phyloP scores from a whole-genome alignment of 2,113 vertebrate genomes.

The Anguilla japonica region DNA sequence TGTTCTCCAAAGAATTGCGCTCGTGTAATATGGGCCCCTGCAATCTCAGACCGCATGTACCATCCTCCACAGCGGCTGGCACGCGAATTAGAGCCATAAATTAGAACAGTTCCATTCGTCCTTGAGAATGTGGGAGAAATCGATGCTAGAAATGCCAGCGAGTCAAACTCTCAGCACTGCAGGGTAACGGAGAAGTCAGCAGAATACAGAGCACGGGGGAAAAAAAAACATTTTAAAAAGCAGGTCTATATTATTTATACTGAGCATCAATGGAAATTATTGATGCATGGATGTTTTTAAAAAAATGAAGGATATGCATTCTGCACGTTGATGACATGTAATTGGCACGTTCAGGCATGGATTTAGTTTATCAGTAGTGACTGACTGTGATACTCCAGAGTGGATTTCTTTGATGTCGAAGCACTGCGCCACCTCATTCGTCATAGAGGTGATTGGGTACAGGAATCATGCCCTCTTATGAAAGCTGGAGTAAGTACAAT shows the following conservation, averaged over 20 bases:
- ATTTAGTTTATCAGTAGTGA: neutral
- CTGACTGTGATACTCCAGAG: neutral
- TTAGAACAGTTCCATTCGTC: neutral
- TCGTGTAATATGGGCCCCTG: neutral
- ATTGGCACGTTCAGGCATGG: neutral
- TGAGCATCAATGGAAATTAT: neutral
- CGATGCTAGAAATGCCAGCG: constrained; percentile 7
- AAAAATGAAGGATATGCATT: neutral
- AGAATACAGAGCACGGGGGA: neutral
- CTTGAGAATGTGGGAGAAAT: neutral
- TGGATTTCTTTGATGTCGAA: neutral
- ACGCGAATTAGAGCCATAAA: neutral
- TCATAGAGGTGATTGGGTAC: neutral
- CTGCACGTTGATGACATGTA: neutral
- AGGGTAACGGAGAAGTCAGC: neutral
- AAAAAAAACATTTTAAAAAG: neutral
- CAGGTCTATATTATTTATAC: neutral
- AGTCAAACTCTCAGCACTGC: neutral
- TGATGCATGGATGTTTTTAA: neutral
- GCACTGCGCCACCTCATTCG: neutral
- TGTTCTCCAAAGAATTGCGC: neutral
- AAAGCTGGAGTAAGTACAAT: neutral
- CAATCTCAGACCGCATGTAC: neutral
- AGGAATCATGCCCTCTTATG: neutral
- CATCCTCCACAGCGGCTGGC: neutral